Conservation (phyloP, 2,113 vertebrate species). For the Lophotis ruficrista region DNA sequence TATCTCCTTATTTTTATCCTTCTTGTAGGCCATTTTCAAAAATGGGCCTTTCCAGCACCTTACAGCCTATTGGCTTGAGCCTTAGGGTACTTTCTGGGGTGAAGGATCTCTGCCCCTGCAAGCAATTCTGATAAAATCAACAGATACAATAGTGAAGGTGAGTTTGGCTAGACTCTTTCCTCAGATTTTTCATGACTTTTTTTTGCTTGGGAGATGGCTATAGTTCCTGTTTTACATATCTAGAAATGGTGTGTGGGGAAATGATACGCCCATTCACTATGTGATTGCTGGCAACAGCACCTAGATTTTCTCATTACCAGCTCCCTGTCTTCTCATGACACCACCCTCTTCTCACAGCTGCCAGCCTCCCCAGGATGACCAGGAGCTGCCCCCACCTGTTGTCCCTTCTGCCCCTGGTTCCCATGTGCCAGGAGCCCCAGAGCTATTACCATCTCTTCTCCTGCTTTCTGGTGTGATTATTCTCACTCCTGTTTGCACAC, state of each 20-base stretch:
- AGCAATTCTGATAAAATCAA: neutral
- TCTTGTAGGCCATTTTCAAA: neutral
- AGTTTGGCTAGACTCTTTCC: neutral
- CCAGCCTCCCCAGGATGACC: neutral
- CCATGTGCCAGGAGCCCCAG: neutral
- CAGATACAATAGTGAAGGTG: neutral
- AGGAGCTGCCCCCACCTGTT: neutral
- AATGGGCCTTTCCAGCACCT: neutral
- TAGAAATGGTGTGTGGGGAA: neutral
- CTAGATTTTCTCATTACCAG: neutral
- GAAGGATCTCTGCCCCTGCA: neutral
- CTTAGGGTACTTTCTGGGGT: neutral
- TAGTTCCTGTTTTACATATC: neutral
- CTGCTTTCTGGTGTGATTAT: conserved; percentile 53
- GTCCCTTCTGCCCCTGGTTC: neutral
- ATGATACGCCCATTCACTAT: neutral
- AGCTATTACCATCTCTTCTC: neutral
- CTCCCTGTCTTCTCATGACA: neutral
- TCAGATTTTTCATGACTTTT: neutral
- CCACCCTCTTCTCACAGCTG: neutral
- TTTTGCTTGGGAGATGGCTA: neutral
- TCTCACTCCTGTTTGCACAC: conserved; percentile 65
- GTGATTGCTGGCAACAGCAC: neutral
- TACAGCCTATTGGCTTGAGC: neutral
- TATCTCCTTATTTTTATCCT: conserved; percentile 42